phyloP scores from a whole-genome alignment of 2,888 invertebrate species.

The Syrista parreyssii region DNA sequence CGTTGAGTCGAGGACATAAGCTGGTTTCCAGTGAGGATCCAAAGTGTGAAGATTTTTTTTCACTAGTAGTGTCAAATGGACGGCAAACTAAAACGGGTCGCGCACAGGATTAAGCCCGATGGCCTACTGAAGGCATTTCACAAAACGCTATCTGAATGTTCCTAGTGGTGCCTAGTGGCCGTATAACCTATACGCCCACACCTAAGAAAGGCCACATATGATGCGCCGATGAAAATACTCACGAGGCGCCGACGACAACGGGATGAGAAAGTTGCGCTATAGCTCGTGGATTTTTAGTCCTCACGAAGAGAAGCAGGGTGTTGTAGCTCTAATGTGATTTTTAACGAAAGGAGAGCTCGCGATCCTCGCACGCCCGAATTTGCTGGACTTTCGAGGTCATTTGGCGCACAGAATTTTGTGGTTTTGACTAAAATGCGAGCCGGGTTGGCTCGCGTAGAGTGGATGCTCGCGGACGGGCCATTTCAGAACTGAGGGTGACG shows the following conservation, averaged over 20 bases:
- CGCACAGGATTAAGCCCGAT: constrained; percentile 2
- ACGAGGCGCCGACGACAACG: constrained; percentile 11
- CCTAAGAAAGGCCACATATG: constrained; percentile 16
- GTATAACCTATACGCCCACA: constrained; percentile 35
- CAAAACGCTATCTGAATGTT: background rate
- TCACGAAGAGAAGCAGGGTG: constrained; percentile 14
- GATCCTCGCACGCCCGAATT: constrained; percentile 14
- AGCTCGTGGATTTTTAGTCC: background rate
- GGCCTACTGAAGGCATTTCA: constrained; percentile 7
- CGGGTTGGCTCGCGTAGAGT: constrained; percentile 15
- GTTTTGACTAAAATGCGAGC: constrained; percentile 1
- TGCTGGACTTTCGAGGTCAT: constrained; percentile 24
- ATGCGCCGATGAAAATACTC: constrained; percentile 28
- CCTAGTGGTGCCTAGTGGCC: constrained; percentile 6
- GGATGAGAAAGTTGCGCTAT: background rate
- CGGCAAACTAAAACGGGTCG: background rate
- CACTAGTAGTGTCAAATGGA: background rate
- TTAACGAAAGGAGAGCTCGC: constrained; percentile 3
- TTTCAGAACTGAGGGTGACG: constrained; percentile 22
- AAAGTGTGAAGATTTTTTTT: background rate
- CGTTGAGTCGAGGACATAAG: background rate
- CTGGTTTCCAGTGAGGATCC: background rate
- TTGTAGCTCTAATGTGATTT: constrained; percentile 20
- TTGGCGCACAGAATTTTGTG: constrained; percentile 11
- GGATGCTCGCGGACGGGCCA: constrained; percentile 15